Evolutionary conservation across 2,888 invertebrate species (phyloP).

Genomic region (Tuberolachnus salignus): DNA sequence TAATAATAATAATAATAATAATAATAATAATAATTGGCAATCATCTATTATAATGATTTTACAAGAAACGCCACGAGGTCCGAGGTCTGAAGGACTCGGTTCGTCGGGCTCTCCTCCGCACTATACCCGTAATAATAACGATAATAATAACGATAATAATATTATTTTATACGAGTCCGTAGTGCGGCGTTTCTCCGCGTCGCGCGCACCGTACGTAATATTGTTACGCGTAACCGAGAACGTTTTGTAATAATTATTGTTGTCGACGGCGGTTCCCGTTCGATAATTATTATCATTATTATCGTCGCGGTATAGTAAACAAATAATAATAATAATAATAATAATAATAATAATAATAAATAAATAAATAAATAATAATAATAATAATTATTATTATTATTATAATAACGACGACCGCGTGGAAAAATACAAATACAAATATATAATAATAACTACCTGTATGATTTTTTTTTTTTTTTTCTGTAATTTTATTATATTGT

Average conservation of each 20-base stretch:
- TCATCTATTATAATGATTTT: conserved; percentile 55
- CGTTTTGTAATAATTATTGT: conserved; percentile 26
- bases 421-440: conserved; percentile 8
- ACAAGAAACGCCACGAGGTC: conserved; percentile 39
- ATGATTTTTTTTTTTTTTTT: too few relatives aligned
- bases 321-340: too few relatives aligned
- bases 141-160: background rate
- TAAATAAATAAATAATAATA: too few relatives aligned
- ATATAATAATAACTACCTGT: background rate
- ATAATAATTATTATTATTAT: conserved; percentile 37
- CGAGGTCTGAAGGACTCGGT: too few relatives aligned
- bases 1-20: too few relatives aligned
- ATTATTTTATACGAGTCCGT: background rate
- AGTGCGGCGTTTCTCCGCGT: background rate
- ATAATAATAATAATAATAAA: too few relatives aligned
- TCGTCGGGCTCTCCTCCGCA: background rate
- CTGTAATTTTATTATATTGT: too few relatives aligned
- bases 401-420: conserved; percentile 32
- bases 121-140: conserved; percentile 29
- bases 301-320: conserved; percentile 12
- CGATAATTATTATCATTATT: conserved; percentile 33
- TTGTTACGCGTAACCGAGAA: background rate
- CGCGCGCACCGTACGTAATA: background rate
- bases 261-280: conserved; percentile 9
- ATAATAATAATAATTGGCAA: conserved; percentile 45